Conservation (phyloP, 2,888 invertebrate species). For the Invenusta paracnida region DNA sequence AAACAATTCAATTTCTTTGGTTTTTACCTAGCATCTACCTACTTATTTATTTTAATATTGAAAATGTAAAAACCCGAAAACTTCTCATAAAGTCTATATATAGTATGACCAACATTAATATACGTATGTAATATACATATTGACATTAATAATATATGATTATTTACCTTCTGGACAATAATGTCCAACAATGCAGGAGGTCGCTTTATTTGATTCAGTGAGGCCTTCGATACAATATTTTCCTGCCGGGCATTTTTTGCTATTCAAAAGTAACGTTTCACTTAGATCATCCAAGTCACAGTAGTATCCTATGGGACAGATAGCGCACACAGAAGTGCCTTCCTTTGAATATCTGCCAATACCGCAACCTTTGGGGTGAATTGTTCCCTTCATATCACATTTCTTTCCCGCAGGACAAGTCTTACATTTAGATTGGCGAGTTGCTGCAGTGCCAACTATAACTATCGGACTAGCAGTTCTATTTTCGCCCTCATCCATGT, state of each 20-base stretch:
- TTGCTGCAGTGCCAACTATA: too few relatives aligned
- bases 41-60: too few relatives aligned
- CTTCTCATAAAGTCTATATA: too few relatives aligned
- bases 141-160: neutral
- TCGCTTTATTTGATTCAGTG: neutral
- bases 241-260: constrained; percentile 55
- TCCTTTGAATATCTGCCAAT: constrained; percentile 51
- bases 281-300: constrained; percentile 51
- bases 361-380: constrained; percentile 51
- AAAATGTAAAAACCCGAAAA: too few relatives aligned
- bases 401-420: constrained; percentile 52
- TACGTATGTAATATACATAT: neutral
- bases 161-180: constrained; percentile 23
- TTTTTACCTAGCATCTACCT: too few relatives aligned
- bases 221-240: constrained; percentile 55
- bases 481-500: neutral
- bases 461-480: too few relatives aligned
- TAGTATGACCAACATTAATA: too few relatives aligned
- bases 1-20: too few relatives aligned
- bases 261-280: constrained; percentile 38
- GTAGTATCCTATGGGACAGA: constrained; percentile 55
- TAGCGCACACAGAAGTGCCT: constrained; percentile 50
- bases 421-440: neutral
- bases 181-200: neutral
- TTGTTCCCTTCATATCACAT: constrained; percentile 47